Evolutionary conservation across 1,140 invertebrate genomes (phyloP).

Genomic region (Drosophila arawakana): DNA sequence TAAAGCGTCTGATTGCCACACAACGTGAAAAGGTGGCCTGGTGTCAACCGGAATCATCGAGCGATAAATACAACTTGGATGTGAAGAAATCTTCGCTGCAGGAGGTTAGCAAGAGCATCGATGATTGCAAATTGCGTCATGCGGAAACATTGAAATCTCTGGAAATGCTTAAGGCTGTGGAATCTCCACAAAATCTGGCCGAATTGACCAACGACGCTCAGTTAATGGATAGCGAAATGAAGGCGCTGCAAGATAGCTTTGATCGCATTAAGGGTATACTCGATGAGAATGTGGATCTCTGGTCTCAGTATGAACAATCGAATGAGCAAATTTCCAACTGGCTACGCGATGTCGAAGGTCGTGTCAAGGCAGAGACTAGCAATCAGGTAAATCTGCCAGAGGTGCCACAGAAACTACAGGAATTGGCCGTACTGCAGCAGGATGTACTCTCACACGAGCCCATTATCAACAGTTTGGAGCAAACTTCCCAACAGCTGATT

Average conservation of each 20-base stretch:
- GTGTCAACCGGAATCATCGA: slow-evolving; percentile 94
- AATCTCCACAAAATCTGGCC: slow-evolving; percentile 88
- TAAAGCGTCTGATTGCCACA: slow-evolving; percentile 91
- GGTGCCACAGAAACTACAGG: slow-evolving; percentile 90
- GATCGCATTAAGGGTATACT: slow-evolving; percentile 89
- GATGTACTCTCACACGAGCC: slow-evolving; percentile 88
- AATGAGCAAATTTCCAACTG: slow-evolving; percentile 92
- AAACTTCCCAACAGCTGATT: slow-evolving; percentile 89
- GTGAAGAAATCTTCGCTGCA: slow-evolving; percentile 93
- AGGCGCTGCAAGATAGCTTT: slow-evolving; percentile 88
- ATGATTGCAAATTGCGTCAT: slow-evolving; percentile 88
- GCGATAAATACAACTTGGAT: slow-evolving; percentile 96
- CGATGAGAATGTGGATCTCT: slow-evolving; percentile 90
- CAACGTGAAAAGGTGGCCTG: slow-evolving; percentile 96
- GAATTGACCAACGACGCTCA: slow-evolving; percentile 88
- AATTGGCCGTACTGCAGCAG: slow-evolving; percentile 88
- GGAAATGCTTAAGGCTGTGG: slow-evolving; percentile 88
- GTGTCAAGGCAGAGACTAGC: slow-evolving; percentile 90
- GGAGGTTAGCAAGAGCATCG: slow-evolving; percentile 90
- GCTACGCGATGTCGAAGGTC: slow-evolving; percentile 94
- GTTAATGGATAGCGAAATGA: slow-evolving; percentile 88
- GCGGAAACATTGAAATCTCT: slow-evolving; percentile 89
- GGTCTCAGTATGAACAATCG: slow-evolving; percentile 91
- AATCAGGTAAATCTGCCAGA: slow-evolving; percentile 89
- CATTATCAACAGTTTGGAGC: slow-evolving; percentile 88